phyloP scores from a whole-genome alignment of 2,888 invertebrate genomes.

The Cerceris ruficornis region DNA sequence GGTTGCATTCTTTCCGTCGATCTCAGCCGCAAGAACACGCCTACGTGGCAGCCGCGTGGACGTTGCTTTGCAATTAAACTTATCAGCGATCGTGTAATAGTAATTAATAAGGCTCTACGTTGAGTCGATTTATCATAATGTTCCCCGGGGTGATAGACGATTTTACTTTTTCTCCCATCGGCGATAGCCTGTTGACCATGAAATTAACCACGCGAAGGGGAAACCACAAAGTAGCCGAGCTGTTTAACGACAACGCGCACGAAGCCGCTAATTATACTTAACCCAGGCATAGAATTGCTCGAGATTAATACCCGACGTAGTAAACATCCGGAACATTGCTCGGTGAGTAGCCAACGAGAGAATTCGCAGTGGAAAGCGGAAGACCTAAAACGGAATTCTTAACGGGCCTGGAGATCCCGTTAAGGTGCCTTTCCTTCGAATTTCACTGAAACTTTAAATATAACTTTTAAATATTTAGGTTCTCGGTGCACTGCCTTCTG shows the following conservation, averaged over 20 bases:
- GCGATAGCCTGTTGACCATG: conserved; percentile 12
- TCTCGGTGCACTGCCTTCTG: not conserved
- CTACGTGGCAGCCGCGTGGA: conserved; percentile 4
- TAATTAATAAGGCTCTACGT: conserved; percentile 26
- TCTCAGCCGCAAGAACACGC: conserved; percentile 14
- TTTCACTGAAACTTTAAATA: conserved; percentile 14
- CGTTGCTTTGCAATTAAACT: conserved; percentile 24
- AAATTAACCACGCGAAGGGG: conserved; percentile 28
- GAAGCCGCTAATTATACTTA: conserved; percentile 39
- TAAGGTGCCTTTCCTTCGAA: not conserved
- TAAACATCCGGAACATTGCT: conserved; percentile 10
- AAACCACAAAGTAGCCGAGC: conserved; percentile 26
- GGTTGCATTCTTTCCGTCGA: not conserved
- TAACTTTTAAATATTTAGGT: conserved; percentile 1
- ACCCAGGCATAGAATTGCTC: conserved; percentile 30
- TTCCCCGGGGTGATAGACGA: conserved; percentile 10
- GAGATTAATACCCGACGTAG: conserved; percentile 44
- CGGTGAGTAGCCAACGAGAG: not conserved
- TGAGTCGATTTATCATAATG: conserved; percentile 17
- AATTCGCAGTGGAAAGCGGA: conserved; percentile 44
- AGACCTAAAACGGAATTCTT: conserved; percentile 25
- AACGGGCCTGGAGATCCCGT: conserved; percentile 28
- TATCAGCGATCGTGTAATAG: conserved; percentile 25
- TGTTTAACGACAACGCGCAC: conserved; percentile 38
- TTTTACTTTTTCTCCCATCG: conserved; percentile 6